Evolutionary conservation across 2,888 invertebrate genomes (phyloP), one percentile per base, ranked within the genome.

Genomic region (Tetanocera ferruginea): DNA sequence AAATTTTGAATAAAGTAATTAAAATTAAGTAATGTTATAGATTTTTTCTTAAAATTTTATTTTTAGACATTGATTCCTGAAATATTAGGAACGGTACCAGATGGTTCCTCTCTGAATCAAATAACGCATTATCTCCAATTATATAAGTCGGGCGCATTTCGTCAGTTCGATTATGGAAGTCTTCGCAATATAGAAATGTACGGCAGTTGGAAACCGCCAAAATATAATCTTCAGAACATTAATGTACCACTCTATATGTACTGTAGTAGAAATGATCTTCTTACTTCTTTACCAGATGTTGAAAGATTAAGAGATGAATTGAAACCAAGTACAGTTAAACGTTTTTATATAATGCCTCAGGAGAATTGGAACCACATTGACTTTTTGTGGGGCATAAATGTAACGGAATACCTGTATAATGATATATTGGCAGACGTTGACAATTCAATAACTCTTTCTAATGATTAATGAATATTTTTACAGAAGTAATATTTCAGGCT

Each of bases 331-430:
- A 37, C 8, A 11, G 88, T 90, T 19, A 84, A 91, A 0, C 90
- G 91, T 25, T 90, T 90, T 57, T 90, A 92, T 82, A 89, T 90
- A 67, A 91, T 94, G 9, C 91, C 91, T 0, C 88, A 90, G 76
- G 84, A 89, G 2, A 85, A 87, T 71, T 92, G 91, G 84, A 91
- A 90, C 60, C 92, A 92, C 82, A 81, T 92, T 57, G 92, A 92
- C 80, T 92, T 91, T 82, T 88, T 93, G 81, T 93, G 92, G 92
- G 94, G 92, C 25, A 92, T 91, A 14, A 91, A 93, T 71, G 31
- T 84, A n/a, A 52, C 37, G 8, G 37, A 37, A 6, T 37, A 8
- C 5, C 6, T 37, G 37, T 6, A 37, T 37, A 37, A 37, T 37
- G 8, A 37, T 37, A n/a, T n/a, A n/a, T n/a, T n/a, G n/a, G n/a